A percentile compares a stretch with the other conserved stretches of the same genome.
Conservation (phyloP, 2,888 invertebrate species). For the Agriotes lineatus region DNA sequence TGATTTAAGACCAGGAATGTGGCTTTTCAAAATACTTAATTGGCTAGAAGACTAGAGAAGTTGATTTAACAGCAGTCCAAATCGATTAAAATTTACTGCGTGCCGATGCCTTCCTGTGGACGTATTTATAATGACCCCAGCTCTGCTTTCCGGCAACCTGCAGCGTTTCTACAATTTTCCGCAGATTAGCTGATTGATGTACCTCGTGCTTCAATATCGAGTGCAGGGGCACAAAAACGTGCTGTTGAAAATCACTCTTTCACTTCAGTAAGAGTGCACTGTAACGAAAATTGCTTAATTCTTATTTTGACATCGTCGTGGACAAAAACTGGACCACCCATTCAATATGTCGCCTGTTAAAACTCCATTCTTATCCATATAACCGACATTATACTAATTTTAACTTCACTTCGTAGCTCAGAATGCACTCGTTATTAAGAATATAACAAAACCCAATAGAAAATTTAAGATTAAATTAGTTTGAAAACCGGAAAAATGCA, state of each 20-base stretch:
- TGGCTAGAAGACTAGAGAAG: conserved; percentile 34
- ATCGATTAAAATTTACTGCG: conserved; percentile 47
- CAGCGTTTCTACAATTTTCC: not conserved
- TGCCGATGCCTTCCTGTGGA: conserved; percentile 33
- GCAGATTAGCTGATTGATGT: not conserved
- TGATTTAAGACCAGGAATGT: conserved; percentile 24
- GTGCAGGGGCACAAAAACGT: not conserved
- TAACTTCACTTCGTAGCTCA: too few relatives aligned
- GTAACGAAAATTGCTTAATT: too few relatives aligned
- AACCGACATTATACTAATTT: too few relatives aligned
- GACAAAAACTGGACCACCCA: too few relatives aligned
- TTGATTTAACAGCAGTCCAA: conserved; percentile 43
- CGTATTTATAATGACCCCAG: not conserved
- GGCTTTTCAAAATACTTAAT: conserved; percentile 36
- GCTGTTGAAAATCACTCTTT: not conserved
- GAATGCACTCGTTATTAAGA: too few relatives aligned
- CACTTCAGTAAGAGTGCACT: not conserved
- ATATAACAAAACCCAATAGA: too few relatives aligned
- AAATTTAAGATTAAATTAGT: too few relatives aligned
- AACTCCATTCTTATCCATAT: too few relatives aligned
- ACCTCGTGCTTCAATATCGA: not conserved
- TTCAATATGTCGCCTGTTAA: too few relatives aligned
- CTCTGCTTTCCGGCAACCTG: not conserved
- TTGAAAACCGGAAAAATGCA: too few relatives aligned
- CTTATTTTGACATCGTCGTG: too few relatives aligned